A percentile compares a stretch with the other conserved stretches of the same genome.
Conservation (phyloP, 2,888 invertebrate species). For the Tridacna gigas region DNA sequence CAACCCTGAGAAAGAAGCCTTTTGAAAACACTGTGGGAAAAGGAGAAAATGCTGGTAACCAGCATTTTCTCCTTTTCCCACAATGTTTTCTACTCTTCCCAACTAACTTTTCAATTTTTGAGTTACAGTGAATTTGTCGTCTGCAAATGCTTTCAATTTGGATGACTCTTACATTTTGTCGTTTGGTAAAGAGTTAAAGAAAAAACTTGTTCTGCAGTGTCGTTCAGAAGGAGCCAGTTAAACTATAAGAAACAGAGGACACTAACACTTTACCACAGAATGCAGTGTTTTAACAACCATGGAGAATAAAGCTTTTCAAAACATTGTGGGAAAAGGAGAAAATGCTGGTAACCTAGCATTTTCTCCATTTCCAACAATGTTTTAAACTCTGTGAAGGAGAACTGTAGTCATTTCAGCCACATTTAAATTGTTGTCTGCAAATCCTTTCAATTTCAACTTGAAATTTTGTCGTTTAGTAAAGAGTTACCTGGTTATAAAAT, state of each 20-base stretch:
- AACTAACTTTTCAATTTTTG: too few species aligned
- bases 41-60: background rate
- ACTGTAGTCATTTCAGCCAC: too few species aligned
- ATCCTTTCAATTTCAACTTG: background rate
- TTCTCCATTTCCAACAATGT: too few species aligned
- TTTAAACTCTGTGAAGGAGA: too few species aligned
- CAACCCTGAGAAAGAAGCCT: background rate
- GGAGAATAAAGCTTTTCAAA: background rate
- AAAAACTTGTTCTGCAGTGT: too few species aligned
- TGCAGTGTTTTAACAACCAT: too few species aligned
- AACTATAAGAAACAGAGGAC: too few species aligned
- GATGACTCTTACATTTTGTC: too few species aligned
- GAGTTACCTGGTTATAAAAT: too few species aligned
- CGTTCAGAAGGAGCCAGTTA: too few species aligned
- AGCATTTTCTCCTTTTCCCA: background rate
- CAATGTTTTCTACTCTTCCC: background rate
- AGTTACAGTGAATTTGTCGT: too few species aligned
- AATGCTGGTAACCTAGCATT: background rate
- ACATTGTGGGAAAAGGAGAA: conserved; percentile 1
- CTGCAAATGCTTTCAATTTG: too few species aligned
- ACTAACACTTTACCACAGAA: background rate
- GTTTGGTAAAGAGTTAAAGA: background rate
- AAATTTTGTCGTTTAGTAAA: background rate
- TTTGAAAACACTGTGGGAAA: conserved; percentile 1
- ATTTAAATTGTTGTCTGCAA: background rate